Conservation (phyloP, 2,797 vertebrate genomes). For the Agapornis canus region DNA sequence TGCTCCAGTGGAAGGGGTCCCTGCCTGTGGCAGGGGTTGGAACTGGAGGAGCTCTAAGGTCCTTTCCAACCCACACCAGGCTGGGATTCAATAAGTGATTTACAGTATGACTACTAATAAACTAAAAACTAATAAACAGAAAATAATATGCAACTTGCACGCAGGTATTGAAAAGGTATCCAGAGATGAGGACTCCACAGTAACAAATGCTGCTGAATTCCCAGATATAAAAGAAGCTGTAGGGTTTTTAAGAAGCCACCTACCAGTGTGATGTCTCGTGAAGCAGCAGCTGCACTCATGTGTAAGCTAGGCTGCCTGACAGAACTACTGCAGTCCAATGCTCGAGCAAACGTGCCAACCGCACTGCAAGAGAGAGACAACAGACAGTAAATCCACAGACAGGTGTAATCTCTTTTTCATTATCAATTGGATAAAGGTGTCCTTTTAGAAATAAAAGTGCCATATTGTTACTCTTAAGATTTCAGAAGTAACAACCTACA, state of each 20-base stretch:
- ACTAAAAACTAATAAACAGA: too few relatives aligned
- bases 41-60: neutral
- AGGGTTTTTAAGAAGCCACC: constrained; percentile 42
- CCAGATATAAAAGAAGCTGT: neutral
- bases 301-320: constrained; percentile 96
- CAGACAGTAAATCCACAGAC: neutral
- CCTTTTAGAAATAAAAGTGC: neutral
- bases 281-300: constrained; percentile 97
- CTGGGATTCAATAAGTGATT: neutral
- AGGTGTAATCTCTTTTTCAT: neutral
- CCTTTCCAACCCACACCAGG: neutral
- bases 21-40: neutral
- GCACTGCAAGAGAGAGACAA: constrained; percentile 77
- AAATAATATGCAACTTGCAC: neutral
- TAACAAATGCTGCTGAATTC: neutral
- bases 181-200: neutral
- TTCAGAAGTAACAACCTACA: neutral
- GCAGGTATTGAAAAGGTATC: neutral
- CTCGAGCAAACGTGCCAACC: constrained; percentile 94
- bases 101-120: neutral
- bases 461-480: neutral
- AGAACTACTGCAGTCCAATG: constrained; percentile 96
- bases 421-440: neutral
- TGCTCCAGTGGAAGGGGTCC: neutral
- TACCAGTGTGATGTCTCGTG: constrained; percentile 96